phyloP scores from a whole-genome alignment of 2,888 invertebrate genomes.

The Habroteleia sp. region DNA sequence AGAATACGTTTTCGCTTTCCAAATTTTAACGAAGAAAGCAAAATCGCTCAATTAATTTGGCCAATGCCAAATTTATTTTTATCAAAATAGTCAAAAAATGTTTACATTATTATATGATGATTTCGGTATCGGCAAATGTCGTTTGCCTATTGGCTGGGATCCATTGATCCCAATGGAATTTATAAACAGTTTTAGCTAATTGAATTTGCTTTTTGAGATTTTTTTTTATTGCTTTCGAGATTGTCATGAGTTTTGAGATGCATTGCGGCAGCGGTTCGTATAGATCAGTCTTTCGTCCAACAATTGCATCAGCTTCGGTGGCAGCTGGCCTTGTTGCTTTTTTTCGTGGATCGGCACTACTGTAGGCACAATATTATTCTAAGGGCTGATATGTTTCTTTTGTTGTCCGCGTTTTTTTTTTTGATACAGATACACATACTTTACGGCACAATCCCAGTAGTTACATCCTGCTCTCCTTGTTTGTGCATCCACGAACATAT shows the following conservation, averaged over 20 bases:
- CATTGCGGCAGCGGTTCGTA: constrained; percentile 15
- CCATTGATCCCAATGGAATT: no score
- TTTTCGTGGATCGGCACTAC: constrained; percentile 63
- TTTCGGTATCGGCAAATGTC: no score
- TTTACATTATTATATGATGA: no score
- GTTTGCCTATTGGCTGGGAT: no score
- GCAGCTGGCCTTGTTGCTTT: constrained; percentile 75
- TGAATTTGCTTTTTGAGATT: not conserved
- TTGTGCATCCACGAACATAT: constrained; percentile 56
- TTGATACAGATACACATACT: constrained; percentile 74
- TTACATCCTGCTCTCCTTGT: constrained; percentile 65
- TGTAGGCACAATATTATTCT: constrained; percentile 73
- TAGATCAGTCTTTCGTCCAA: constrained; percentile 50
- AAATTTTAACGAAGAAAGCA: no score
- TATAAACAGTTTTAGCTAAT: constrained; percentile 2
- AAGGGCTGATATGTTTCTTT: constrained; percentile 76
- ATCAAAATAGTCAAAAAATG: no score
- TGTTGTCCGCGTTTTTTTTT: constrained; percentile 75
- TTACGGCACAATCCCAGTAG: constrained; percentile 62
- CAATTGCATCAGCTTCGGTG: constrained; percentile 77
- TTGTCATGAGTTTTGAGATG: constrained; percentile 44
- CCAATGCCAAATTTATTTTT: no score
- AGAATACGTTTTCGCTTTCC: constrained; percentile 1
- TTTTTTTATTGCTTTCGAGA: constrained; percentile 20
- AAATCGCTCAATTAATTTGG: no score